These are phyloP conservation scores for Rhinoderma darwinii DNA, from an alignment of 2,113 vertebrate genomes.

Conservation along the genomic window DNA sequence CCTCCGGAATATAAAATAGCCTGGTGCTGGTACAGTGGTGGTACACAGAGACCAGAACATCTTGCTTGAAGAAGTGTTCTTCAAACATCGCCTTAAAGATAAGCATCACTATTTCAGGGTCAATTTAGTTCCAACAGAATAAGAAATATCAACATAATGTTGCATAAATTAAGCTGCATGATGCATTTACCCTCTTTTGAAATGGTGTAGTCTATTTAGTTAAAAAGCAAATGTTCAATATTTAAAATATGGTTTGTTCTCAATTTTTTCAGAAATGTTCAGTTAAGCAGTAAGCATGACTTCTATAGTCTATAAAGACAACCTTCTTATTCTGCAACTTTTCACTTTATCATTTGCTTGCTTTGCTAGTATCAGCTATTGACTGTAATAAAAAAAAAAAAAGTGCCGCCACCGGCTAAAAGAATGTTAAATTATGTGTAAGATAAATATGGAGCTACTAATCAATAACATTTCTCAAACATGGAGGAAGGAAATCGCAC, in stretches of 20 bases:
- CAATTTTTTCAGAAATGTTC: not conserved
- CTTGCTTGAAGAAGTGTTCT: constrained; percentile 36
- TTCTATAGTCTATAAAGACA: not conserved
- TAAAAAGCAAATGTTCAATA: not conserved
- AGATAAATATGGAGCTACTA: not conserved
- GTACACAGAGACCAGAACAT: constrained; percentile 32
- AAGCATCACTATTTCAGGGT: constrained; percentile 32
- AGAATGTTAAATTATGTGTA: not conserved
- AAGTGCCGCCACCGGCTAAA: not conserved
- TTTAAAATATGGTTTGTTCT: constrained; percentile 4
- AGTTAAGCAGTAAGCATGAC: not conserved
- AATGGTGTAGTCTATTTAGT: not conserved
- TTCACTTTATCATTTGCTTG: not conserved
- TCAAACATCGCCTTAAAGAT: constrained; percentile 29
- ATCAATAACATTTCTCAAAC: not conserved
- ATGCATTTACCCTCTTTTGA: not conserved
- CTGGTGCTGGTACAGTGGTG: constrained; percentile 18
- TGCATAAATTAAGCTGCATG: constrained; percentile 19
- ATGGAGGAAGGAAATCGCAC: not conserved
- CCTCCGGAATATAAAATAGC: constrained; percentile 40
- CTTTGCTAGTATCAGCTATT: not conserved
- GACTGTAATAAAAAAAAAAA: not conserved
- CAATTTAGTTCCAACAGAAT: constrained; percentile 21
- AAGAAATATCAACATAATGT: constrained; percentile 38
- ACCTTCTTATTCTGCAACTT: not conserved